These are phyloP conservation scores for Mormyrus hasselquistii DNA, from an alignment of 2,797 vertebrate genomes.

Conservation along the genomic window DNA sequence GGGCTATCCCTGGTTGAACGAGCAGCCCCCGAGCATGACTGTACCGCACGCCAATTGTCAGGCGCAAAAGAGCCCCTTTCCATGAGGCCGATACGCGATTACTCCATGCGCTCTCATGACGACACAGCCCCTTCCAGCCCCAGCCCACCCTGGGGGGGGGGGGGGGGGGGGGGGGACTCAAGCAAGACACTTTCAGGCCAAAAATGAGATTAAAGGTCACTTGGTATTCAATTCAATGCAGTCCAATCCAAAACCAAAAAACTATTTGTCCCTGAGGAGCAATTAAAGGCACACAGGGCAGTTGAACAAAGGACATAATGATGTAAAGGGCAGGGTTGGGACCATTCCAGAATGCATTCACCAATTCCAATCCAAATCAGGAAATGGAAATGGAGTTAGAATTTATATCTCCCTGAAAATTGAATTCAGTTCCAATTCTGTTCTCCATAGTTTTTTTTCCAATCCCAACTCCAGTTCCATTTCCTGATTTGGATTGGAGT, in stretches of 20 bases:
- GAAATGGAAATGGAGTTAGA: too few species aligned
- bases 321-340: not conserved
- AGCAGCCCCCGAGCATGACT: not conserved
- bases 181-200: not conserved
- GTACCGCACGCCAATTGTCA: not conserved
- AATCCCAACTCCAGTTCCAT: too few species aligned
- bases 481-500: too few species aligned
- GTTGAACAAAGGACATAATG: not conserved
- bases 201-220: constrained; percentile 2
- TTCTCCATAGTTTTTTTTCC: too few species aligned
- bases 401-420: too few species aligned
- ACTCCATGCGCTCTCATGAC: not conserved
- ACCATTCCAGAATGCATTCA: too few species aligned
- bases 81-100: not conserved
- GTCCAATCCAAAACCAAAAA: too few species aligned
- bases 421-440: too few species aligned
- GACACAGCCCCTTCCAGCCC: not conserved
- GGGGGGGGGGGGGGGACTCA: too few species aligned
- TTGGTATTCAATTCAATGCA: not conserved
- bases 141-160: not conserved
- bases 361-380: too few species aligned
- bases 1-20: not conserved
- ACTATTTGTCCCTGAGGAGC: not conserved
- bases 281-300: not conserved
- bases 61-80: not conserved